phyloP scores from a whole-genome alignment of 2,797 vertebrate genomes.

The Ceryle rudis region DNA sequence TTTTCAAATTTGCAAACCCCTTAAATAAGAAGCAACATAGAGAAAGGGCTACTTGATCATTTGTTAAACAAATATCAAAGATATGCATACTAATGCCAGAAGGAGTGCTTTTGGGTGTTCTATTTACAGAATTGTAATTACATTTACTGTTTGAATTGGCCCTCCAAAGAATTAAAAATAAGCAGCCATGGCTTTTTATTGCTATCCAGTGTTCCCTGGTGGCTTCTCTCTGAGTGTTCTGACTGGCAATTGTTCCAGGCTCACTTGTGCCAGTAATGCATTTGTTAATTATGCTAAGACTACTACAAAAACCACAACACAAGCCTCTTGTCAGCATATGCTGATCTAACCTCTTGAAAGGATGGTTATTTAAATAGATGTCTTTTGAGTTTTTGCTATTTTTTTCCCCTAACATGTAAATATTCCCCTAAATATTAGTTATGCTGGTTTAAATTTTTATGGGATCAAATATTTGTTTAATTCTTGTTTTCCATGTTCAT shows the following conservation, averaged over 20 bases:
- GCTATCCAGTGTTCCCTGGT: conserved; percentile 63
- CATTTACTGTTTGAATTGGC: conserved; percentile 74
- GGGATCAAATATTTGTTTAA: conserved; percentile 55
- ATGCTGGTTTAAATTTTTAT: conserved; percentile 60
- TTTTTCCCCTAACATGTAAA: conserved; percentile 10
- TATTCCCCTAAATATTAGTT: conserved; percentile 49
- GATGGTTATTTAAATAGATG: not conserved
- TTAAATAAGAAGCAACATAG: conserved; percentile 57
- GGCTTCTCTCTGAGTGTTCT: conserved; percentile 38
- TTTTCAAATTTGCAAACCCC: conserved; percentile 34
- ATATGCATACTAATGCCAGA: conserved; percentile 61
- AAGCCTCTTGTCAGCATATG: conserved; percentile 19
- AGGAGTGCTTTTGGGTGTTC: conserved; percentile 71
- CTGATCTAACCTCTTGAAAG: conserved; percentile 36
- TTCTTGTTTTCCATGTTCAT: conserved; percentile 1
- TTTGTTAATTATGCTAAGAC: conserved; percentile 53
- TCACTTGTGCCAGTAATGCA: conserved; percentile 1
- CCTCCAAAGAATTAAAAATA: conserved; percentile 75
- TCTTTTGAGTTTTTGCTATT: not conserved
- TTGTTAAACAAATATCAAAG: conserved; percentile 74
- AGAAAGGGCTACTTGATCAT: conserved; percentile 60
- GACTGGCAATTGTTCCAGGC: conserved; percentile 54
- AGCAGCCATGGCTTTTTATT: conserved; percentile 52
- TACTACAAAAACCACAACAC: conserved; percentile 39
- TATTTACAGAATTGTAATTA: conserved; percentile 77